Percentiles rank a stretch among this genome's conserved stretches.
Evolutionary conservation across 1,140 invertebrate species (phyloP).

Genomic region (Dendroctonus valens): DNA sequence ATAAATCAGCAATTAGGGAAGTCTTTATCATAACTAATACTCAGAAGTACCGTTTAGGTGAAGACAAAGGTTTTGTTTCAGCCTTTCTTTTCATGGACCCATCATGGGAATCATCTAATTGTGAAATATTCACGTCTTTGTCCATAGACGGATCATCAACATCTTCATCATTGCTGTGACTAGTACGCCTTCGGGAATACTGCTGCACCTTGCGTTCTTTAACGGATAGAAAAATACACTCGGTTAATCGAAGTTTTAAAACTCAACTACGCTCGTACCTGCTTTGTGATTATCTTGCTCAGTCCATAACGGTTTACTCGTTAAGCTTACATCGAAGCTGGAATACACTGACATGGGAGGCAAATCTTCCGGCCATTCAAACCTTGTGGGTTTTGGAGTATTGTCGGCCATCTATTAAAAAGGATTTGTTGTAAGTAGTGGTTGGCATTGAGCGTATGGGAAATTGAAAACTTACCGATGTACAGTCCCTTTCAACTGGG

Average conservation of each 20-base stretch:
- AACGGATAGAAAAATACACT: not conserved
- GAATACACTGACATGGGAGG: constrained; percentile 55
- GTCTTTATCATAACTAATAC: not conserved
- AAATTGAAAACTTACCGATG: constrained; percentile 12
- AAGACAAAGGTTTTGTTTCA: constrained; percentile 5
- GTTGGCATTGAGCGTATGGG: not conserved
- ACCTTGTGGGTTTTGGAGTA: constrained; percentile 64
- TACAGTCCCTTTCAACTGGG: constrained; percentile 26
- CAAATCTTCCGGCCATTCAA: constrained; percentile 69
- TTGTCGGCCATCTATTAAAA: constrained; percentile 44
- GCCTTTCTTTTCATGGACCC: constrained; percentile 16
- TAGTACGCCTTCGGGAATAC: not conserved
- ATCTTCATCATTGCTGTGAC: constrained; percentile 2
- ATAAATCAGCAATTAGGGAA: constrained; percentile 1
- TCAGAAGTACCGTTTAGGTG: constrained; percentile 19
- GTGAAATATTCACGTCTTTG: not conserved
- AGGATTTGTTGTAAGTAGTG: not conserved
- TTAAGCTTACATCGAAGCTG: constrained; percentile 70
- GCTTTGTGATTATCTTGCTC: constrained; percentile 50
- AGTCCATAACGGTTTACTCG: constrained; percentile 63
- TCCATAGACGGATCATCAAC: not conserved
- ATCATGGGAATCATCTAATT: not conserved
- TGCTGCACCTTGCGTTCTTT: not conserved
- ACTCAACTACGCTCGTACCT: constrained; percentile 3
- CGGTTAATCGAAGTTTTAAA: not conserved